Evolutionary conservation across 2,113 vertebrate species (phyloP), one percentile per base, ranked within the genome.

Genomic region (Patagioenas fasciata): DNA sequence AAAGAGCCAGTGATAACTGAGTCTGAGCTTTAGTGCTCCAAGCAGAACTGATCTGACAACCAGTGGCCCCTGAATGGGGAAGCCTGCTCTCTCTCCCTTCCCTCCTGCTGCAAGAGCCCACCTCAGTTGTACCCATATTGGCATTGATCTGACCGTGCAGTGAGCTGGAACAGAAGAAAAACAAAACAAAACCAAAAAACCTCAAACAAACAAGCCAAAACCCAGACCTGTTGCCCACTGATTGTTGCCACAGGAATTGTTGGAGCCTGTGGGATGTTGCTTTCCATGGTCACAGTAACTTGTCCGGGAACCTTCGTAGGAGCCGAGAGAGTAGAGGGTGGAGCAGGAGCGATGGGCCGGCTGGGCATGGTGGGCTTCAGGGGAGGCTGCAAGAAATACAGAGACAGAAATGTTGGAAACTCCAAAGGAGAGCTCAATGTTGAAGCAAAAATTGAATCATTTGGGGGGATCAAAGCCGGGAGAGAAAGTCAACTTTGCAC

Each of bases 201-300:
- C 28, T 13, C n/a, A 18, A 44, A 44, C 7, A 48, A 31, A 4
- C 16, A 32, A 60, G 8, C 14, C 32, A 17, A 62, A 48, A 14
- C 9, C 0, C 92, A 95, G 82, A 99, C 99, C 99, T 99, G 99
- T 86, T 99, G 99, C 91, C 99, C 98, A 94, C 99, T 99, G 98
- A 99, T 99, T 36, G 99, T 99, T 95, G 99, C 99, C 98, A 99
- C 99, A 10, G 99, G 99, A 96, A 99, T 99, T 64, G 99, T 98
- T 29, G 98, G 98, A 91, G 99, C 98, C 87, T 99, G 98, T 72
- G 99, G 97, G 48, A 99, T 99, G 89, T 91, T 99, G 98, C 98
- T 99, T 91, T 99, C 99, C 98, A 99, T 98, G 74, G 99, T 99
- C 56, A 99, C 99, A 8, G 99, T 99, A 65, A 99, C 99, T 94